Conservation (phyloP, 2,113 vertebrate species). For the Neogobius melanostomus region DNA sequence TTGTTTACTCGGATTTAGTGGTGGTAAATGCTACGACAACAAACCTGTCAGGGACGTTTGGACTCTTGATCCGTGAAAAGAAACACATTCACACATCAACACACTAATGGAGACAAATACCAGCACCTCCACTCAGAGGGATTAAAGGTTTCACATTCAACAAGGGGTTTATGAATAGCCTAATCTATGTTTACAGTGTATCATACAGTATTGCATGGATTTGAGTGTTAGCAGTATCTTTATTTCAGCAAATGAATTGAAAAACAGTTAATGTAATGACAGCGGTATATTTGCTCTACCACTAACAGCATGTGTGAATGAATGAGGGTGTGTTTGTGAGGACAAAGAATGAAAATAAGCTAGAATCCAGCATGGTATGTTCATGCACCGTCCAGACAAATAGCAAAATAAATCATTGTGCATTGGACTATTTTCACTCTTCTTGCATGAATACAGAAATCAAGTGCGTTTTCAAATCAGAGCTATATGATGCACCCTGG, state of each 20-base stretch:
- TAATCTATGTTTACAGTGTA: neutral
- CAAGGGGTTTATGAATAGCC: neutral
- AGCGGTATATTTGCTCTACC: neutral
- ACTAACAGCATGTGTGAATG: too few species aligned
- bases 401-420: too few species aligned
- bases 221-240: neutral
- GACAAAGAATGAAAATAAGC: too few species aligned
- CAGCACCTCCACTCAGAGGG: conserved; percentile 45
- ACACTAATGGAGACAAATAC: conserved; percentile 24
- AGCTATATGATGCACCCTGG: neutral
- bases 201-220: neutral
- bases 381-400: too few species aligned
- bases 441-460: neutral
- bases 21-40: conserved; percentile 26
- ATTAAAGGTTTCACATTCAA: conserved; percentile 24
- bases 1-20: conserved; percentile 25
- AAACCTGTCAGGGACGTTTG: conserved; percentile 12
- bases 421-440: neutral
- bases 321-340: too few species aligned
- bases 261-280: neutral
- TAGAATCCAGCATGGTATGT: too few species aligned
- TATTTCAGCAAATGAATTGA: neutral
- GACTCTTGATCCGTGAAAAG: conserved; percentile 17
- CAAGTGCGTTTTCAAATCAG: neutral
- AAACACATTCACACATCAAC: conserved; percentile 26